Percentiles rank a stretch among this genome's conserved stretches.
Conservation (phyloP, 2,797 vertebrate species). For the Melanotaenia trifasciata region DNA sequence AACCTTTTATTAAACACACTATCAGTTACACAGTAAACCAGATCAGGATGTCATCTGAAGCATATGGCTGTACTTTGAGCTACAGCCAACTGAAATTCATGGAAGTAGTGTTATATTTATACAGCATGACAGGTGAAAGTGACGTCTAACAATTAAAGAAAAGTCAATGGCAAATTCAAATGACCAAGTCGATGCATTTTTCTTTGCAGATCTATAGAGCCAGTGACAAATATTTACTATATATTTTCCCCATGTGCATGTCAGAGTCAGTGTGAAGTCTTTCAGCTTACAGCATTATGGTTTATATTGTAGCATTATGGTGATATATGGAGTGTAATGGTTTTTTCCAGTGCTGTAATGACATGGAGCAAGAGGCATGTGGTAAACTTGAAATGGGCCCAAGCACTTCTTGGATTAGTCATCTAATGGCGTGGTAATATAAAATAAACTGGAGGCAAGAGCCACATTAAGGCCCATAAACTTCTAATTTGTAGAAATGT, state of each 20-base stretch:
- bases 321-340: conserved; percentile 1
- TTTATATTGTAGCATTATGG: no score
- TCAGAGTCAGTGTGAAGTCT: neutral
- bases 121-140: neutral
- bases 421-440: conserved; percentile 12
- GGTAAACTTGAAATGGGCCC: conserved; percentile 24
- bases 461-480: neutral
- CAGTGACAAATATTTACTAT: neutral
- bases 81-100: neutral
- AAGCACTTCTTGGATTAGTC: conserved; percentile 28
- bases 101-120: neutral
- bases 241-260: neutral
- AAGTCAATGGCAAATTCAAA: neutral
- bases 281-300: neutral
- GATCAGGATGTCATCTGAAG: neutral
- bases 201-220: neutral
- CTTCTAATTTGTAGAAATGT: conserved; percentile 11
- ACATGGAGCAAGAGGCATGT: neutral
- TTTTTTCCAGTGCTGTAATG: conserved; percentile 13
- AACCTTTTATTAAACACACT: conserved; percentile 1
- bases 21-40: neutral
- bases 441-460: conserved; percentile 1
- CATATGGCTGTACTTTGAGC: neutral
- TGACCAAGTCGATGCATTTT: neutral
- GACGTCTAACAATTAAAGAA: neutral